Evolutionary conservation across 2,888 invertebrate genomes (phyloP), one percentile per base, ranked within the genome.

Genomic region (Hypselothyrea guttata): DNA sequence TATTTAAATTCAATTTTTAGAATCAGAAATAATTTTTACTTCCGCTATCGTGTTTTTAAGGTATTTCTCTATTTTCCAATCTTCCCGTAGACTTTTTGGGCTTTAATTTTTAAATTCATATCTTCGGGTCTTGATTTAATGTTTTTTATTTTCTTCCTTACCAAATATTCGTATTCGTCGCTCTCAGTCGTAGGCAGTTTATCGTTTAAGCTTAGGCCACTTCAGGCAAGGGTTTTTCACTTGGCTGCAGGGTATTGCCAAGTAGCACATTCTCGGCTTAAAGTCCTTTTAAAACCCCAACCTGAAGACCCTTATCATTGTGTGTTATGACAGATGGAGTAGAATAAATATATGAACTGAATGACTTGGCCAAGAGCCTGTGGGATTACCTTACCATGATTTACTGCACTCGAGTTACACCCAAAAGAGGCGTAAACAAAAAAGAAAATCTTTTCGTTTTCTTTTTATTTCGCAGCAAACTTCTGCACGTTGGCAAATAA

Each of bases 311-410:
- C 67, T 58, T 59, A 67, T 66, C 67, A 71, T 31, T 38, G 12
- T 46, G 34, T 38, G 45, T 42, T 66, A 37, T 54, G 67, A 72
- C 67, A 72, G 67, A 48, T 58, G 40, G 48, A 28, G 27, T 2
- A 27, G 34, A 56, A 52, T 27, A 55, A 64, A 40, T 56, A 42
- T 47, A 33, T 34, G 44, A 52, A 45, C 51, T 40, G 30, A 71
- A 31, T 44, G 38, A 64, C 33, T 57, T 28, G 33, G 18, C 40
- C n/a, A 34, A 65, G 71, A 34, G 34, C 44, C 11, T 4, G 8
- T 30, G 45, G 69, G 62, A 69, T 52, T 73, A 73, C 30, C 15
- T 49, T 28, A 31, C 54, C 41, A 48, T 73, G 68, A 73, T 73
- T 69, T 69, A 61, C 44, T 38, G 15, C 33, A 7, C 22, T 12